These are phyloP conservation scores for Staurois parvus DNA, from an alignment of 2,797 vertebrate genomes.

Conservation along the genomic window DNA sequence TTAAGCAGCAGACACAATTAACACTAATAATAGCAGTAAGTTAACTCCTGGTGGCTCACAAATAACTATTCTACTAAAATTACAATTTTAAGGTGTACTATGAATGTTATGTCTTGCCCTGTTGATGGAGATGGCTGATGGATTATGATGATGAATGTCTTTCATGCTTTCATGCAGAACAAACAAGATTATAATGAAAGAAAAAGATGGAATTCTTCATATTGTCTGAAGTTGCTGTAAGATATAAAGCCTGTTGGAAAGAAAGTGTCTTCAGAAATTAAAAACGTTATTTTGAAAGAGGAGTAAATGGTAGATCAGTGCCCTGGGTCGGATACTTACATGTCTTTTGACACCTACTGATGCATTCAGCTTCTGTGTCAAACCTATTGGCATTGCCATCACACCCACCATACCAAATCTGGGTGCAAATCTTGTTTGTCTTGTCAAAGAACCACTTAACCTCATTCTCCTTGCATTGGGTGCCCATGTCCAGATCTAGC, in stretches of 20 bases:
- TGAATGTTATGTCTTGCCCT: not conserved
- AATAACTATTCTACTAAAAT: no score
- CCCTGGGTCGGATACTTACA: conserved; percentile 75
- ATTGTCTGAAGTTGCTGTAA: conserved; percentile 7
- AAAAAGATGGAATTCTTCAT: not conserved
- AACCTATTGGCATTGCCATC: conserved; percentile 88
- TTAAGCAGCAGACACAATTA: no score
- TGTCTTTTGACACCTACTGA: conserved; percentile 79
- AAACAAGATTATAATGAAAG: not conserved
- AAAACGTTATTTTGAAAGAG: conserved; percentile 1
- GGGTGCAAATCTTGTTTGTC: conserved; percentile 84
- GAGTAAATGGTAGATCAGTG: not conserved
- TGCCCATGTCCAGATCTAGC: conserved; percentile 86
- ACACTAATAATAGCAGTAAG: no score
- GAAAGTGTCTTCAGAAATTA: not conserved
- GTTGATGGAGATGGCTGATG: not conserved
- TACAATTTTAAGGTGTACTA: no score
- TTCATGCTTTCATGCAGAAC: conserved; percentile 23
- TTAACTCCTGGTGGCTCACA: no score
- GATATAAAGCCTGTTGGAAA: conserved; percentile 13
- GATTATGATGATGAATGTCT: not conserved
- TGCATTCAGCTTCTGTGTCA: conserved; percentile 82
- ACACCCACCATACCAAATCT: conserved; percentile 88
- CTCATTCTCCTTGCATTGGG: conserved; percentile 86
- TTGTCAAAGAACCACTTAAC: conserved; percentile 90